A percentile compares a stretch with the other conserved stretches of the same genome.
phyloP scores from a whole-genome alignment of 2,888 invertebrate genomes.

The Lycia hirtaria region DNA sequence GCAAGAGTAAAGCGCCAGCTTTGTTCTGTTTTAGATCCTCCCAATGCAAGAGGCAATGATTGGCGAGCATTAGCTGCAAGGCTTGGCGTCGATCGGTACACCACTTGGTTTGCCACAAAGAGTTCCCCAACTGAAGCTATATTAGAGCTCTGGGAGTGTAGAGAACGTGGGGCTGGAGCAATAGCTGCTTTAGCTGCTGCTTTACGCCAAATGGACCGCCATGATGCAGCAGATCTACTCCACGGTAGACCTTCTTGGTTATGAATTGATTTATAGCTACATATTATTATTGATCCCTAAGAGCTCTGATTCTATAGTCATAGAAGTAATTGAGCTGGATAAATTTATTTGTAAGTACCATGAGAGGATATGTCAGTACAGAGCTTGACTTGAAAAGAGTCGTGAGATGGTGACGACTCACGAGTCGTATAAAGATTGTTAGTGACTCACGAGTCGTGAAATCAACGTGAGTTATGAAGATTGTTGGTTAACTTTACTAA shows the following conservation, averaged over 20 bases:
- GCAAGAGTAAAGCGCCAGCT: conserved; percentile 84
- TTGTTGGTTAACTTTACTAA: conserved; percentile 57
- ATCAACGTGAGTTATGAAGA: conserved; percentile 37
- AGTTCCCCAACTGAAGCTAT: conserved; percentile 98
- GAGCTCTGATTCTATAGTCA: neutral
- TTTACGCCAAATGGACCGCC: conserved; percentile 75
- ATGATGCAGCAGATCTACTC: conserved; percentile 76
- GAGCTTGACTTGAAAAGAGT: neutral
- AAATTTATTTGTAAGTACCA: neutral
- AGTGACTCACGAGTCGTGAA: neutral
- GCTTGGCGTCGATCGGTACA: conserved; percentile 97
- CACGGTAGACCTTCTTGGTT: conserved; percentile 80
- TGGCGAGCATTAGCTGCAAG: conserved; percentile 98
- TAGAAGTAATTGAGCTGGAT: neutral
- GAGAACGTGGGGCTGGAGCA: conserved; percentile 93
- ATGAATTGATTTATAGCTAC: conserved; percentile 61
- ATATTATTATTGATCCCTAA: neutral
- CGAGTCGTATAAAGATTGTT: neutral
- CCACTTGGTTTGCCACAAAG: conserved; percentile 98
- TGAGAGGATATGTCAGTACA: neutral
- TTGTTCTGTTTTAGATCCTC: conserved; percentile 93
- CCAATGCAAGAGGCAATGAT: conserved; percentile 96
- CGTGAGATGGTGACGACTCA: neutral
- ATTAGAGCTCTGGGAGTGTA: conserved; percentile 97
- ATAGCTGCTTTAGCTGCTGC: conserved; percentile 89